These are phyloP conservation scores for Hedya salicella DNA, from an alignment of 2,888 invertebrate genomes.

Conservation along the genomic window DNA sequence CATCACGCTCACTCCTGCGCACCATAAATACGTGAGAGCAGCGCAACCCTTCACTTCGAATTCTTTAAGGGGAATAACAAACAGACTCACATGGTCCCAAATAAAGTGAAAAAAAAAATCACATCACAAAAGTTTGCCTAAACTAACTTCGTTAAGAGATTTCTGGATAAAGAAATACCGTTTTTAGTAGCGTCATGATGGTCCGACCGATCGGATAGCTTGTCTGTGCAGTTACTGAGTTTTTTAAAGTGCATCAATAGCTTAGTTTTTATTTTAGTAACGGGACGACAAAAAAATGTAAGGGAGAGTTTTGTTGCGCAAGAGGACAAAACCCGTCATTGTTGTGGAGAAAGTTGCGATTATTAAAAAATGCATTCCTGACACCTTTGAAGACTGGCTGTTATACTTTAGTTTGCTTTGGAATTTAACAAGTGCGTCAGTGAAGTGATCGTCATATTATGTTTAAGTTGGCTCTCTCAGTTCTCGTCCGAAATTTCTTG, in stretches of 20 bases:
- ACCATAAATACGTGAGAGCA: constrained; percentile 61
- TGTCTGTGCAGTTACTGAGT: constrained; percentile 67
- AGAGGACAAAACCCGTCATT: constrained; percentile 68
- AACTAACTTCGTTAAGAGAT: constrained; percentile 85
- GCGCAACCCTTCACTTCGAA: constrained; percentile 68
- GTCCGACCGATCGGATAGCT: constrained; percentile 81
- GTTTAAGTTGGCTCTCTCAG: neutral
- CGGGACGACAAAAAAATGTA: constrained; percentile 63
- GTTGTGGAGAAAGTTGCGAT: constrained; percentile 75
- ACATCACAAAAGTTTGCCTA: constrained; percentile 84
- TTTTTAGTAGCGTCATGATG: constrained; percentile 84
- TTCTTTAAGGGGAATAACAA: constrained; percentile 73
- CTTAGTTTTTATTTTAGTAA: constrained; percentile 48
- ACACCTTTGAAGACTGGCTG: constrained; percentile 54
- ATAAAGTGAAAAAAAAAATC: constrained; percentile 78
- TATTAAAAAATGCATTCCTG: constrained; percentile 70
- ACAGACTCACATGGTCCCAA: constrained; percentile 77
- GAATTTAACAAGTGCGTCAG: constrained; percentile 19
- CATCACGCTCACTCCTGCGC: constrained; percentile 82
- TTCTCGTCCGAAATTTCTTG: neutral
- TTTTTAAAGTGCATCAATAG: constrained; percentile 51
- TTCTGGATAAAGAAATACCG: constrained; percentile 83
- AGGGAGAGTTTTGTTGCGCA: constrained; percentile 73
- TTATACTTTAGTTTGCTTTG: constrained; percentile 18
- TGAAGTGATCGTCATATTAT: constrained; percentile 23